Evolutionary conservation across 1,140 invertebrate species (phyloP), one percentile per base, ranked within the genome.

Genomic region (Drosophila erecta): DNA sequence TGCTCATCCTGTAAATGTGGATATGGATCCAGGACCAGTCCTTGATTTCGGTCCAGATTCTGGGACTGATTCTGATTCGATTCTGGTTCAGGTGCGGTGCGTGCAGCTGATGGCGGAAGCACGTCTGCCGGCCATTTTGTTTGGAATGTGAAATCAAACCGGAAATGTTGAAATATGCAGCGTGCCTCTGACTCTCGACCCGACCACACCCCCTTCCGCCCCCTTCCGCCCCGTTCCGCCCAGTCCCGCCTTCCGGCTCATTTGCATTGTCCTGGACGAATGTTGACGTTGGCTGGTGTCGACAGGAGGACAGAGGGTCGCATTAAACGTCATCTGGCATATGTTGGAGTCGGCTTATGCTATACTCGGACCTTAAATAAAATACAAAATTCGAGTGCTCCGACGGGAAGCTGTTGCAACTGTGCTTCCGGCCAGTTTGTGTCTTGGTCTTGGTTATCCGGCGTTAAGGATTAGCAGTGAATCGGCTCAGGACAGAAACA

Each of bases 61-160:
- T 14, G 30, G 11, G 27, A 46, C 46, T 37, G 35, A 20, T 40
- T 12, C 12, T 14, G 59, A 17, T 15, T 30, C 20, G 60, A 3
- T 30, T 24, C 56, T 38, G 56, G 56, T 43, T 12, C 55, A 37
- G 44, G 33, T 47, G 12, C 76, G 83, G 75, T 86, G 79, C 46
- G 61, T 66, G 43, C 56, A 59, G 51, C 73, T 61, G 70, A 46
- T 49, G 64, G 56, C 84, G 83, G 83, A 86, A 83, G 78, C 83
- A 87, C 83, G 83, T 87, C 79, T 79, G 79, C 76, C 83, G 76
- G 79, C 79, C 83, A 83, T 89, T 87, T 87, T 87, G 84, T 87
- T 83, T 87, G 84, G 71, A 83, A 67, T 83, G 56, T 86, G 84
- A 87, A 89, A 87, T 87, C 70, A 87, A 89, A 83, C 84, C 83